Evolutionary conservation across 2,888 invertebrate species (phyloP), one percentile per base, ranked within the genome.

Genomic region (Gandaritis pyraliata): DNA sequence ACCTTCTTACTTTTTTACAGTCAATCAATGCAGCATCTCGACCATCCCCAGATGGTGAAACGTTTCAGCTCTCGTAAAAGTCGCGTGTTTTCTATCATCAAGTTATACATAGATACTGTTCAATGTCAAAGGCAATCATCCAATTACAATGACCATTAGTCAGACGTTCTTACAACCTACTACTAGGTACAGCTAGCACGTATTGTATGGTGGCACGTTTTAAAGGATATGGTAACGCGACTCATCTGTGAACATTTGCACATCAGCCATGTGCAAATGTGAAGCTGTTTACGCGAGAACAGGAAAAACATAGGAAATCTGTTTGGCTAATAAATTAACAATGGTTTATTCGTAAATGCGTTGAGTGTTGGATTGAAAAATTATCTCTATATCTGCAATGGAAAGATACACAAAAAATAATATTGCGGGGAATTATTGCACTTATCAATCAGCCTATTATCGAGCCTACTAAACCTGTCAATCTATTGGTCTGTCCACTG

Each of bases 101-200:
- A 49, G 51, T 47, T 57, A 49, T 58, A 55, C 23, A 45, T 52
- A 71, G 38, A 72, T 68, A 64, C 66, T 55, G 59, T 75, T 77
- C 78, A 82, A 80, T 82, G 80, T 76, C 80, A 73, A 59, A 67
- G 65, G 69, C 77, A 80, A 81, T 82, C 77, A 78, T 80, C 72
- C 77, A 78, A 80, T 83, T 75, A 80, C 72, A 72, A 69, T 70
- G 70, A 69, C 68, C 71, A 72, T 69, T 61, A 55, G 60, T 38
- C 64, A 61, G 55, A 54, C 53, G 64, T 53, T 10, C n/a, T 29
- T 16, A 33, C 43, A 41, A 56, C 33, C 12, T 29, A 46, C 23
- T 49, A 33, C 38, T 38, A 38, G 38, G 38, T 43, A 43, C 43
- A 8, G 33, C 0, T 11, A 43, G 0, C 11, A 43, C 3, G 10